A percentile compares a stretch with the other conserved stretches of the same genome.
phyloP scores from a whole-genome alignment of 2,797 vertebrate species.

The Pristis pectinata region DNA sequence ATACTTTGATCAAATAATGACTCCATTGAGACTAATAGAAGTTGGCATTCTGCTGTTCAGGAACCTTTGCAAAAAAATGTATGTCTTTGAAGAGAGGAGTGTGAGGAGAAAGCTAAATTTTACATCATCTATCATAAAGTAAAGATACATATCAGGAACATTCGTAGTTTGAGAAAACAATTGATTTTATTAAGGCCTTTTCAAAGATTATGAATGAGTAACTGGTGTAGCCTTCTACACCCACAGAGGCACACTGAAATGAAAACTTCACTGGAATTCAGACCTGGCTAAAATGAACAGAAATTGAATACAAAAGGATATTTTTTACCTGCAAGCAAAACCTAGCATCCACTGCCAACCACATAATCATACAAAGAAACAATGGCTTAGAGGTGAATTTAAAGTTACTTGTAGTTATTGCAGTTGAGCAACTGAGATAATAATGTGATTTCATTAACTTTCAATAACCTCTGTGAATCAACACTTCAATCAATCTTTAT shows the following conservation, averaged over 20 bases:
- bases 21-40: neutral
- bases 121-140: neutral
- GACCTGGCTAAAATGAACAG: neutral
- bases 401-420: neutral
- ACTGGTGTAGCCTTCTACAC: neutral
- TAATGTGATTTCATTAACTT: neutral
- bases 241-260: neutral
- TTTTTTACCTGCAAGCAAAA: neutral
- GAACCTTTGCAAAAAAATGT: neutral
- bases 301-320: too few species aligned
- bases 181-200: neutral
- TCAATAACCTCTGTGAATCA: neutral
- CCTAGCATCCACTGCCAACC: neutral
- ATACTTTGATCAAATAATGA: slow-evolving; percentile 16
- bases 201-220: neutral
- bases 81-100: neutral
- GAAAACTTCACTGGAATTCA: neutral
- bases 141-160: neutral
- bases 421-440: neutral
- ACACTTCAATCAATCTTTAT: neutral
- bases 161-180: too few species aligned
- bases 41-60: neutral
- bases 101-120: neutral
- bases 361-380: neutral
- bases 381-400: neutral